phyloP scores from a whole-genome alignment of 2,888 invertebrate genomes.

The Drosophila longiperda region DNA sequence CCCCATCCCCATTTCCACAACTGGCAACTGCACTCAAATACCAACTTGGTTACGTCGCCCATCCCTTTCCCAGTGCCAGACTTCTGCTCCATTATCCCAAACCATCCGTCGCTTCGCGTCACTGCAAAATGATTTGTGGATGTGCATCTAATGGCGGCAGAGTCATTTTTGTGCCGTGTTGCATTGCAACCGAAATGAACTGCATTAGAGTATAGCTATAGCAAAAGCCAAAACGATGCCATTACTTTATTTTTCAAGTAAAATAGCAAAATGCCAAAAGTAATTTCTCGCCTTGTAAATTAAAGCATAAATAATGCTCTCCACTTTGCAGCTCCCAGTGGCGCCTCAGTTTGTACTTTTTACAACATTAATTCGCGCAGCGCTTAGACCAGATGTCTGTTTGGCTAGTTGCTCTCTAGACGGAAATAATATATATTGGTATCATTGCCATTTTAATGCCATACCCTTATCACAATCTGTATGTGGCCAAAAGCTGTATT shows the following conservation, averaged over 20 bases:
- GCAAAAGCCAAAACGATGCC: conserved; percentile 15
- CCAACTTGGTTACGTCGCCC: conserved; percentile 56
- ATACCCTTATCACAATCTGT: conserved; percentile 17
- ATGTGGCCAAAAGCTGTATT: neutral
- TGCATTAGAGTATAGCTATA: conserved; percentile 41
- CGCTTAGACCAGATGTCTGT: conserved; percentile 14
- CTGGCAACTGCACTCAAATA: conserved; percentile 20
- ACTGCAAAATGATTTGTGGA: conserved; percentile 77
- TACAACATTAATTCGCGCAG: conserved; percentile 15
- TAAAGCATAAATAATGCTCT: conserved; percentile 63
- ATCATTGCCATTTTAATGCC: conserved; percentile 59
- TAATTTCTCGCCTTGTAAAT: conserved; percentile 61
- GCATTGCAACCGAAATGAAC: conserved; percentile 39
- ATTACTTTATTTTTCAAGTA: conserved; percentile 54
- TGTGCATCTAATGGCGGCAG: conserved; percentile 63
- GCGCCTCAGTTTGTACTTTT: conserved; percentile 39
- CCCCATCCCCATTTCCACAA: conserved; percentile 12
- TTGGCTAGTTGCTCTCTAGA: conserved; percentile 65
- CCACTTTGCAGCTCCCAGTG: conserved; percentile 18
- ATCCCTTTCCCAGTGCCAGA: conserved; percentile 53
- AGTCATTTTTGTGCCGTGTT: conserved; percentile 46
- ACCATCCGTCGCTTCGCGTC: conserved; percentile 24
- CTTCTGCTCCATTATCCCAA: conserved; percentile 44
- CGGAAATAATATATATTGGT: conserved; percentile 68
- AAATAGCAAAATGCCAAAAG: conserved; percentile 56